These are phyloP conservation scores for Imbricaverruca yamaguchii DNA, from an alignment of 2,888 invertebrate species.

Conservation along the genomic window DNA sequence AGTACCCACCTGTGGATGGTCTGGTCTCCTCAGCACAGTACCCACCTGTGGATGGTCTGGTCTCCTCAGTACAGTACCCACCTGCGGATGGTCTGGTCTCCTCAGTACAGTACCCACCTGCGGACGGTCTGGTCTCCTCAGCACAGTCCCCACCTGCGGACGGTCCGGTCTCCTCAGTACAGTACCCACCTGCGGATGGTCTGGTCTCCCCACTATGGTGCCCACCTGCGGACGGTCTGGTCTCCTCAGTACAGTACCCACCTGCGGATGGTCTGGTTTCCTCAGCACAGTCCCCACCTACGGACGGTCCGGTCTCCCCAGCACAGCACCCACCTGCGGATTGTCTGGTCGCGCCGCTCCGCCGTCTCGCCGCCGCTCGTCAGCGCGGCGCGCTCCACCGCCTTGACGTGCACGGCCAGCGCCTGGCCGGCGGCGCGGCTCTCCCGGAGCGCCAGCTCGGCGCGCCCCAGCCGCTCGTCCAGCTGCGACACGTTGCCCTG, in stretches of 20 bases:
- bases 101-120: too few relatives aligned
- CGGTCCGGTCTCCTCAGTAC: too few relatives aligned
- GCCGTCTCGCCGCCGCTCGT: slow-evolving; percentile 11
- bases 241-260: not conserved
- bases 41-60: too few relatives aligned
- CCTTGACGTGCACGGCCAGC: slow-evolving; percentile 27
- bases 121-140: too few relatives aligned
- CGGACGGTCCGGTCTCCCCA: not conserved
- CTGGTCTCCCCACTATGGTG: not conserved
- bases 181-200: not conserved
- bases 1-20: too few relatives aligned
- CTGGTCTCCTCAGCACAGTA: too few relatives aligned
- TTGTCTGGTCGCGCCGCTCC: not conserved
- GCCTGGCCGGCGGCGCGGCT: not conserved
- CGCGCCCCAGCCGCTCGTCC: slow-evolving; percentile 31
- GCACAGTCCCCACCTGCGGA: too few relatives aligned
- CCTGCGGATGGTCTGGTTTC: not conserved
- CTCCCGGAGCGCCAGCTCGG: slow-evolving; percentile 31
- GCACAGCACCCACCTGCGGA: not conserved
- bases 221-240: not conserved
- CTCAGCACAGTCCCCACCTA: not conserved
- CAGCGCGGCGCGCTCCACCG: slow-evolving; percentile 30
- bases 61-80: too few relatives aligned
- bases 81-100: too few relatives aligned
- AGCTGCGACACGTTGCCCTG: slow-evolving; percentile 29